These are phyloP conservation scores for Galerucella pusilla DNA, from an alignment of 2,888 invertebrate genomes.

Conservation along the genomic window DNA sequence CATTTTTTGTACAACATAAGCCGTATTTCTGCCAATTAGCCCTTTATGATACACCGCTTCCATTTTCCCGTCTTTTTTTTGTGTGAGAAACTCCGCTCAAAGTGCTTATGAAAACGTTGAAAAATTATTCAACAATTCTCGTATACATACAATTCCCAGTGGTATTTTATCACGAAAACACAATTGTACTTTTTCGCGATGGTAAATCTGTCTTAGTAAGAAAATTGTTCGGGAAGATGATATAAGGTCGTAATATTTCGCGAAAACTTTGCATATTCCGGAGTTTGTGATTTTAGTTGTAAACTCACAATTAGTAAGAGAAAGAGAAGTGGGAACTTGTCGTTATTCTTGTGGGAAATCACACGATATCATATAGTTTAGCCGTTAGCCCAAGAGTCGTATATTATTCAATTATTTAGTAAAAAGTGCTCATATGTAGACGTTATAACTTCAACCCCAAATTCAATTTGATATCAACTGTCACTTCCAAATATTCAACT, in stretches of 20 bases:
- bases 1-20: background rate
- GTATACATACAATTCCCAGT: constrained; percentile 40
- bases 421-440: too few relatives aligned
- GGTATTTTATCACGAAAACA: constrained; percentile 43
- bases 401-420: too few relatives aligned
- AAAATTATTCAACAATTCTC: constrained; percentile 43
- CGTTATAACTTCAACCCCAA: too few relatives aligned
- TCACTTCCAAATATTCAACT: too few relatives aligned
- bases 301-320: constrained; percentile 59
- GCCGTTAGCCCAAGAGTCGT: constrained; percentile 35
- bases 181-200: constrained; percentile 45
- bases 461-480: too few relatives aligned
- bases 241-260: constrained; percentile 52
- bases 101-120: constrained; percentile 37
- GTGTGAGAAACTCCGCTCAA: constrained; percentile 27
- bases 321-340: constrained; percentile 53
- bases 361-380: constrained; percentile 51
- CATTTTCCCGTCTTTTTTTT: constrained; percentile 15
- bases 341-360: constrained; percentile 59
- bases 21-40: constrained; percentile 34
- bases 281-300: constrained; percentile 55
- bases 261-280: constrained; percentile 50
- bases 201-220: constrained; percentile 45
- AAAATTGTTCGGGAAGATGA: constrained; percentile 45
- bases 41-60: constrained; percentile 19